Evolutionary conservation across 2,888 invertebrate species (phyloP), one percentile per base, ranked within the genome.

Genomic region (Nymphalis urticae): DNA sequence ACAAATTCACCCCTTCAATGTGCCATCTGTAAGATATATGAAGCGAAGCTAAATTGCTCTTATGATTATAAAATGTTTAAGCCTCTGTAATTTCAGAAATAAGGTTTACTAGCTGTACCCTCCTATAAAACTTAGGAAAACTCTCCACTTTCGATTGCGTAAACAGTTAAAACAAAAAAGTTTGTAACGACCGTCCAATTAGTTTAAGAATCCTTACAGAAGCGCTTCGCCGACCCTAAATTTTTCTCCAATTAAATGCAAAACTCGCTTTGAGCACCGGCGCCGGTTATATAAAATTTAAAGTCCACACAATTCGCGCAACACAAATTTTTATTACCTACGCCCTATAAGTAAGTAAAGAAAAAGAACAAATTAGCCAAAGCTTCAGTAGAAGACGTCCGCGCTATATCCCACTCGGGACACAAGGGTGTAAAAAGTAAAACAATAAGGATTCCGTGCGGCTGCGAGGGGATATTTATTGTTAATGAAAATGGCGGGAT

Each of bases 381-480:
- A 78, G 80, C 80, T 86, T 87, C 82, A 79, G 85, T 81, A 81
- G 89, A 87, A 85, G 86, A 84, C 86, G 86, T 84, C 87, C 84
- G 79, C 80, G 77, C 82, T 81, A 82, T 81, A 82, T 84, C 87
- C 87, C 86, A 77, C 88, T 76, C 84, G 89, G 85, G 89, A 87
- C 91, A 91, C 92, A 91, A 92, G 91, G 90, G 92, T 92, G 92
- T 92, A 92, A 92, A 92, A 92, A 92, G 92, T 92, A 90, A 91
- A 91, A 92, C 92, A 92, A 92, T 92, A 90, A 90, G 91, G 90
- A 92, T 89, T 90, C 90, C 82, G 86, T 86, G 88, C 88, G 87
- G 88, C 88, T 88, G 89, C 89, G 82, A 82, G 86, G 85, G 89
- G 90, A 93, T 93, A 93, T 93, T 93, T 93, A 93, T 93, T 93